Evolutionary conservation across 1,140 invertebrate species (phyloP).

Genomic region (Ditylenchus dipsaci): DNA sequence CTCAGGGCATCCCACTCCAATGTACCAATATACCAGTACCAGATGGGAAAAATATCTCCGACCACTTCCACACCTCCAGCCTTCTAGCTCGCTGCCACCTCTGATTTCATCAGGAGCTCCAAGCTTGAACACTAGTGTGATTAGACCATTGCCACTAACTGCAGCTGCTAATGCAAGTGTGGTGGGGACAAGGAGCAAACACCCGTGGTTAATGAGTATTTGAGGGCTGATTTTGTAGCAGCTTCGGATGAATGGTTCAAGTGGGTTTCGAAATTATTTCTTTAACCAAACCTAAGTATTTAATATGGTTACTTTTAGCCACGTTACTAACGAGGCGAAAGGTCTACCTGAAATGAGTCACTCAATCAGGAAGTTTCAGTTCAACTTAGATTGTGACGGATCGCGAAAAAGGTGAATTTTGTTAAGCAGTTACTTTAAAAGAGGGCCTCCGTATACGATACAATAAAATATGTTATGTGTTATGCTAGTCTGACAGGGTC

Average conservation of each 20-base stretch:
- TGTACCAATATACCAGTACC: not conserved
- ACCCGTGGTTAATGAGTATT: slow-evolving; percentile 16
- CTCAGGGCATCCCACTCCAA: not conserved
- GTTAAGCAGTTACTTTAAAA: no score
- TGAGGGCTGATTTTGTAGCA: slow-evolving; percentile 29
- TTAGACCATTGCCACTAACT: not conserved
- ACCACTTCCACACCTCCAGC: slow-evolving; percentile 2
- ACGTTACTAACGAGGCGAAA: slow-evolving; percentile 24
- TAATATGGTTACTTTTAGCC: not conserved
- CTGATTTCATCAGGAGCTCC: not conserved
- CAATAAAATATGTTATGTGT: no score
- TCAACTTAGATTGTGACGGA: slow-evolving; percentile 29
- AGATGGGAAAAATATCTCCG: not conserved
- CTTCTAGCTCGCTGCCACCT: not conserved
- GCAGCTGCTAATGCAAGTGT: not conserved
- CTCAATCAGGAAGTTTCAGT: slow-evolving; percentile 22
- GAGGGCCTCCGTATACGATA: no score
- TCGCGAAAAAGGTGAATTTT: slow-evolving; percentile 34
- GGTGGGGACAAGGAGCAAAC: not conserved
- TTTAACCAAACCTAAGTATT: not conserved
- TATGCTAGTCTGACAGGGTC: no score
- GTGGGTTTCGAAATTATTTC: slow-evolving; percentile 1
- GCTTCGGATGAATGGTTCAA: slow-evolving; percentile 40
- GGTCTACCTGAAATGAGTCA: slow-evolving; percentile 29
- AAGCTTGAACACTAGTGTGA: not conserved